phyloP scores from a whole-genome alignment of 2,797 vertebrate species.

The Petrocephalus sullivani region DNA sequence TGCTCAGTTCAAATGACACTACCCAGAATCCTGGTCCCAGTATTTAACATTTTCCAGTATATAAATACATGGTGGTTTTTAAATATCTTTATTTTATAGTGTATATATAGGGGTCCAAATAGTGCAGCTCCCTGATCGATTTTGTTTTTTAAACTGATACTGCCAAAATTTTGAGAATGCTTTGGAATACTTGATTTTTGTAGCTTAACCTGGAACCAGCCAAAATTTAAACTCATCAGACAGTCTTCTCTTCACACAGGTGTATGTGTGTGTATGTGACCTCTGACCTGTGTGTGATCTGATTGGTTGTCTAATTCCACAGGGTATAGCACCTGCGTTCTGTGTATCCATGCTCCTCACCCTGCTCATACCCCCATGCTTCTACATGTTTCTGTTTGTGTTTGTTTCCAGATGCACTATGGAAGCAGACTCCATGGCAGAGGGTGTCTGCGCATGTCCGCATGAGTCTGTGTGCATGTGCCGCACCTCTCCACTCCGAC shows the following conservation, averaged over 20 bases:
- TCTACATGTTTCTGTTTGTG: not conserved
- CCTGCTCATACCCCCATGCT: not conserved
- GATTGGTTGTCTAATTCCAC: not conserved
- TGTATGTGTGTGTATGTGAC: not conserved
- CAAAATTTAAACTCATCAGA: not conserved
- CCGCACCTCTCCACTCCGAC: slow-evolving; percentile 54
- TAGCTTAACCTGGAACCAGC: not conserved
- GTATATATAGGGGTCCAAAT: not conserved
- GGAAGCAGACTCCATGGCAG: not conserved
- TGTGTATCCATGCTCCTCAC: not conserved
- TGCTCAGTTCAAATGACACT: not conserved
- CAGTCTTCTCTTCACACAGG: not conserved
- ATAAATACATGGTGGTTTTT: not conserved
- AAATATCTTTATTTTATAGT: not conserved
- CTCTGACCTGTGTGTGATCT: not conserved
- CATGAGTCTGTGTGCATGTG: not conserved
- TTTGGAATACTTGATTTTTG: not conserved
- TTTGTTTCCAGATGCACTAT: not conserved
- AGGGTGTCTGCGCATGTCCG: not conserved
- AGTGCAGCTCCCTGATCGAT: not conserved
- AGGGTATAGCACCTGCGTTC: not conserved
- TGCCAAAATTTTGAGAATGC: not conserved
- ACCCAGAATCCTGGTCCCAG: not conserved
- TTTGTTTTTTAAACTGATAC: not conserved
- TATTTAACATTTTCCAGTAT: not conserved